Evolutionary conservation across 2,888 invertebrate species (phyloP).

Genomic region (Plebejus melissa): DNA sequence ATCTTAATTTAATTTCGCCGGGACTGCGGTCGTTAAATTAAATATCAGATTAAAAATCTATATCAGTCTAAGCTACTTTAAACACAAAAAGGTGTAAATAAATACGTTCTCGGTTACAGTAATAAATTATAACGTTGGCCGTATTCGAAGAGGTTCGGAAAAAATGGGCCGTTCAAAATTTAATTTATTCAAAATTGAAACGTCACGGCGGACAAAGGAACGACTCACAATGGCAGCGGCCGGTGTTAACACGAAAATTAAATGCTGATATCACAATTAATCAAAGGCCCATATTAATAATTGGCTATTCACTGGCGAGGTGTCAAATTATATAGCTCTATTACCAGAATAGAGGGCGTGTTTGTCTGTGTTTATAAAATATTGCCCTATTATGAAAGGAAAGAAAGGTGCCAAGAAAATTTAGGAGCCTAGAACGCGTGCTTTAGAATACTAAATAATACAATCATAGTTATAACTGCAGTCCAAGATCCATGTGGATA

Average conservation of each 20-base stretch:
- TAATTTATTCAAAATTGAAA: slow-evolving; percentile 80
- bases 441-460: background rate
- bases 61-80: slow-evolving; percentile 32
- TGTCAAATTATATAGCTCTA: slow-evolving; percentile 79
- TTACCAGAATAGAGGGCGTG: slow-evolving; percentile 74
- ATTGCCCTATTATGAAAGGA: slow-evolving; percentile 17
- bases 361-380: slow-evolving; percentile 57
- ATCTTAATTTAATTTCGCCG: slow-evolving; percentile 1
- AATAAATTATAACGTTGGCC: slow-evolving; percentile 72
- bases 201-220: slow-evolving; percentile 75
- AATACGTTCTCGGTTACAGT: slow-evolving; percentile 61
- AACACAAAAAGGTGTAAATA: slow-evolving; percentile 50
- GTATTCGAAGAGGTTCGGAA: slow-evolving; percentile 59
- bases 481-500: background rate
- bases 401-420: slow-evolving; percentile 10
- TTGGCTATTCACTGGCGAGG: slow-evolving; percentile 77
- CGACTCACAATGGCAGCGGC: slow-evolving; percentile 65
- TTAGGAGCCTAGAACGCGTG: background rate
- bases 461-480: background rate
- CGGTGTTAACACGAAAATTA: slow-evolving; percentile 78
- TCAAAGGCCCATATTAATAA: slow-evolving; percentile 78
- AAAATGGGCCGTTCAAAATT: slow-evolving; percentile 78
- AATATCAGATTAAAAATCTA: slow-evolving; percentile 23
- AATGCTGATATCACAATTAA: slow-evolving; percentile 80
- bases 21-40: background rate